Conservation (phyloP, 1,140 invertebrate genomes). For the Anagrus nilaparvatae region DNA sequence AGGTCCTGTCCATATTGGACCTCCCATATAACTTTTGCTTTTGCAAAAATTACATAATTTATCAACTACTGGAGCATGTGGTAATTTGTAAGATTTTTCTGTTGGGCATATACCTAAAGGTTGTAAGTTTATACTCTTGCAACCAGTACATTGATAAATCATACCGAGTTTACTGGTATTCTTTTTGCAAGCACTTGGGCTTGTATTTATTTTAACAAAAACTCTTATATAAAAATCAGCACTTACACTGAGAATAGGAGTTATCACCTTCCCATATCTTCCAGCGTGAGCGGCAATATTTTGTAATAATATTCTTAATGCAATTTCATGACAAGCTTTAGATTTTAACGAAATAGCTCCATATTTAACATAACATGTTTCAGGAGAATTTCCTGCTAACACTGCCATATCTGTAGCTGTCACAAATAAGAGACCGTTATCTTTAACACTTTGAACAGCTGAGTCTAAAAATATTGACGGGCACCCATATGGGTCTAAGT, state of each 20-base stretch:
- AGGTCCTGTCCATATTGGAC: constrained; percentile 86
- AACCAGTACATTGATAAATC: constrained; percentile 83
- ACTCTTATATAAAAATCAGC: constrained; percentile 96
- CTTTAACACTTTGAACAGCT: constrained; percentile 71
- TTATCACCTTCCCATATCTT: constrained; percentile 85
- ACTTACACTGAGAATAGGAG: constrained; percentile 82
- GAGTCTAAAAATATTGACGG: constrained; percentile 88
- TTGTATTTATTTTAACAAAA: constrained; percentile 76
- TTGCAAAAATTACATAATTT: constrained; percentile 67
- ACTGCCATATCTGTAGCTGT: constrained; percentile 98
- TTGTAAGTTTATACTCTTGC: constrained; percentile 68
- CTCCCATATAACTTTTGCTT: constrained; percentile 68
- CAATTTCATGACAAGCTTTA: constrained; percentile 93
- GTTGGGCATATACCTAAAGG: constrained; percentile 57
- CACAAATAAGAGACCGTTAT: constrained; percentile 78
- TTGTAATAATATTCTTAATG: constrained; percentile 83
- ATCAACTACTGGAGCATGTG: constrained; percentile 54
- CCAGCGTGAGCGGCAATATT: constrained; percentile 86
- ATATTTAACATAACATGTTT: constrained; percentile 92
- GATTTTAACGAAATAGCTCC: constrained; percentile 79
- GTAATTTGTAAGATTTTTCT: constrained; percentile 49
- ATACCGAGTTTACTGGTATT: constrained; percentile 74
- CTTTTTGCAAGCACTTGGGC: constrained; percentile 74
- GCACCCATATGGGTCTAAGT: constrained; percentile 96
- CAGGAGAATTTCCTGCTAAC: constrained; percentile 87